Base-by-base conservation (phyloP, 1,140 invertebrate genomes). In the Scaptomyza pallida region DNA sequence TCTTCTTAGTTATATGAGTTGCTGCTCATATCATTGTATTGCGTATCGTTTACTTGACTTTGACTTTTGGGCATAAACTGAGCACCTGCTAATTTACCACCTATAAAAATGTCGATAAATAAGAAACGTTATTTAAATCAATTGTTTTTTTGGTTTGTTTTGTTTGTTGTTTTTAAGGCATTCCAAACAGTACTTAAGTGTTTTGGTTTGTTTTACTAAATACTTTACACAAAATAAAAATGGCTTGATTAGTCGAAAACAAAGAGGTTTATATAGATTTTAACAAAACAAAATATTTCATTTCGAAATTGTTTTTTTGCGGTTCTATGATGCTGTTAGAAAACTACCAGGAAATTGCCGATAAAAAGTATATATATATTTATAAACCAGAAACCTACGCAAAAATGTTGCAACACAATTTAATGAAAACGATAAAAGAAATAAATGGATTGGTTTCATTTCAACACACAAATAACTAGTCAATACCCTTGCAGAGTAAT, bases 61-160 rank as follows among this genome's bases (percentile, higher is more conserved):
- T 90, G 77, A 89, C 69, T 77, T 88, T 90, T 72, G 75, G 88
- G 82, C 61, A 78, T 80, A 81, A 78, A 88, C 69, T 88, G 81
- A 89, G 81, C 81, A 76, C 78, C 82, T 88, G 72, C 89, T 80
- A 89, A 76, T 75, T 89, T 88, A 90, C 78, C 78, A 89, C 88
- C 88, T 89, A 89, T 89, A 89, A 89, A 33, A 89, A 88, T 88
- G 82, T 89, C 83, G 83, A 88, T 88, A 88, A 88, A 88, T 88
- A 68, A 88, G 78, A 88, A 88, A 88, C 47, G 75, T 88, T 88
- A 88, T 88, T 78, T 82, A 71, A 71, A 71, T 71, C 52, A 71
- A 51, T 71, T 65, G 37, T 21, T 43, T 23, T 57, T 37, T n/a
- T 37, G 10, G 3, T 37, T 35, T 35, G 9, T 35, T 35, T 35